Percentiles rank a stretch among this genome's conserved stretches.
phyloP scores from a whole-genome alignment of 1,140 invertebrate species.

The Lanistes nyassanus region DNA sequence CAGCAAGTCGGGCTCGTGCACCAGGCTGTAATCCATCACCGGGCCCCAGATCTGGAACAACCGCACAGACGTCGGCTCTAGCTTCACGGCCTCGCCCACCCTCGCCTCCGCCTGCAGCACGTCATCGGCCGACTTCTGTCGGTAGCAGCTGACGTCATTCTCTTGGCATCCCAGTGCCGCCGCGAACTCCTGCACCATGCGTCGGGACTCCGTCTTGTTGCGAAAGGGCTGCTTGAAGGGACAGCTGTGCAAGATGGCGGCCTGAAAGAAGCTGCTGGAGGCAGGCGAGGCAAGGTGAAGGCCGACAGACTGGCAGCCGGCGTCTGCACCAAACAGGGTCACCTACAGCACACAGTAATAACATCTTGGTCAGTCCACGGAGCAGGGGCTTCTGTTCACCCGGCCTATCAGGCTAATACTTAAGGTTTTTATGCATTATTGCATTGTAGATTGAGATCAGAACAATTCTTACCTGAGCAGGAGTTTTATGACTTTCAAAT shows the following conservation, averaged over 20 bases:
- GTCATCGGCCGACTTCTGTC: conserved; percentile 1
- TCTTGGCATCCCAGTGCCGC: conserved; percentile 10
- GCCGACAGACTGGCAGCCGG: conserved; percentile 33
- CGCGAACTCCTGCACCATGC: conserved; percentile 12
- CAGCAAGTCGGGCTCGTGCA: conserved; percentile 11
- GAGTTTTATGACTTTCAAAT: no score
- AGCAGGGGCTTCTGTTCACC: no score
- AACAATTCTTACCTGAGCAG: no score
- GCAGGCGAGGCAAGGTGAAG: conserved; percentile 27
- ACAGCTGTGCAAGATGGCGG: conserved; percentile 31
- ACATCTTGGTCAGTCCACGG: no score
- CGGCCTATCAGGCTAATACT: no score
- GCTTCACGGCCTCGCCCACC: neutral
- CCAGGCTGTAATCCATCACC: conserved; percentile 7
- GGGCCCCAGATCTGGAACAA: conserved; percentile 24
- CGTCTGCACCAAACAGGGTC: conserved; percentile 37
- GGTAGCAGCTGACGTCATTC: conserved; percentile 24
- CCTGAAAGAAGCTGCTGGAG: conserved; percentile 18
- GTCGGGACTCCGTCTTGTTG: conserved; percentile 8
- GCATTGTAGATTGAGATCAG: no score
- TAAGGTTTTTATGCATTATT: no score
- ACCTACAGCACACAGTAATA: conserved; percentile 19
- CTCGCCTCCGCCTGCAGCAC: conserved; percentile 17
- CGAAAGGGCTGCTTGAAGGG: conserved; percentile 26
- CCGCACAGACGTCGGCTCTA: neutral